Evolutionary conservation across 1,140 invertebrate genomes (phyloP).

Genomic region (Dendrolimus kikuchii): DNA sequence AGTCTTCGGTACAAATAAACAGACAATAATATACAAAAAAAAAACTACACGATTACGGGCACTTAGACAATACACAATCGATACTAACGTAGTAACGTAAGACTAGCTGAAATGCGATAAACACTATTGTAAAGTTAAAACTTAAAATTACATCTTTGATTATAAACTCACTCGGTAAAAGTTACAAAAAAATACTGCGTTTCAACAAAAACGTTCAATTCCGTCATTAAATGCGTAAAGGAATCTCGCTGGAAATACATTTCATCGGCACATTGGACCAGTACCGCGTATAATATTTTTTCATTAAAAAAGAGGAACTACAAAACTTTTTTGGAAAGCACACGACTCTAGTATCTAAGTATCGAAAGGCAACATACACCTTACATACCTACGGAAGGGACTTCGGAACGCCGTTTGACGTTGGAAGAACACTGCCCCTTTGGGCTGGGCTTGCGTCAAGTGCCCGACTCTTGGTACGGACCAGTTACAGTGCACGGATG

Average conservation of each 20-base stretch:
- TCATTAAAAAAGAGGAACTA: conserved; percentile 50
- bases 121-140: conserved; percentile 63
- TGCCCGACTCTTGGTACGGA: conserved; percentile 80
- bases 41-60: conserved; percentile 51
- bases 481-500: conserved; percentile 87
- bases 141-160: conserved; percentile 70
- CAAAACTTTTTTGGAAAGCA: conserved; percentile 47
- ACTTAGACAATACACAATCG: conserved; percentile 52
- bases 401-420: conserved; percentile 28
- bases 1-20: conserved; percentile 44
- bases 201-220: conserved; percentile 50
- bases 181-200: conserved; percentile 40
- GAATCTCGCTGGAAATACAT: conserved; percentile 31
- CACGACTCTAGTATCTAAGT: conserved; percentile 27
- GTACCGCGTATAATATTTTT: conserved; percentile 21
- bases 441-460: conserved; percentile 54
- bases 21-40: conserved; percentile 62
- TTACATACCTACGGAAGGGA: conserved; percentile 42
- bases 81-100: conserved; percentile 60
- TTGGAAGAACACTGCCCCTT: conserved; percentile 17
- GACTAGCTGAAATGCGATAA: conserved; percentile 71
- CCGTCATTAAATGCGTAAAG: conserved; percentile 45
- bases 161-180: conserved; percentile 61
- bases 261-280: conserved; percentile 30
- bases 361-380: conserved; percentile 42